Base-by-base conservation (phyloP, 1,140 invertebrate genomes). In the Ganaspis sp. region DNA sequence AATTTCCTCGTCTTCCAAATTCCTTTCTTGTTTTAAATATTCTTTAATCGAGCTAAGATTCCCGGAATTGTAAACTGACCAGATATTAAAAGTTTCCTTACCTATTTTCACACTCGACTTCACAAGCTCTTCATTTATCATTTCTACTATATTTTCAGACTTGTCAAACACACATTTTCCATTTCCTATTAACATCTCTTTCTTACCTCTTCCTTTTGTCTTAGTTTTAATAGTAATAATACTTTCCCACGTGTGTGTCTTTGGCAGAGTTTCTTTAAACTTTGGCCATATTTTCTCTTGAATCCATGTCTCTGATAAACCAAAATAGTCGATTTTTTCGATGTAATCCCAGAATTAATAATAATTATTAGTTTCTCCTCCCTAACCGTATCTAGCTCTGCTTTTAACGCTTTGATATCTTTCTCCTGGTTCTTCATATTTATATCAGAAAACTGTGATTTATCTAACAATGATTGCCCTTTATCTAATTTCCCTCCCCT, bases 21-120 rank as follows among this genome's bases (percentile, higher is more conserved):
- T 90, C 84, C 37, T 86, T 86, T 85, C 72, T 82, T 84, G 87
- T 12, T 73, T 45, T 3, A 72, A 53, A 49, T 0, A 49, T 49
- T 8, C 26, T 6, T 12, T 73, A 40, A 34, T 6, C 6, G 29
- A 34, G 2, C 6, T 34, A 4, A 58, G 8, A 34, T 34, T 34
- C 6, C 29, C 29, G 2, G 29, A 34, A 34, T 34, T 34, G 29
- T 34, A 34, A 3, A 58, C 53, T 19, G 53, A 58, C 53, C 53
- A 58, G 9, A 58, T 19, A 15, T 58, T 58, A 17, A 17, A 58
- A 6, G 4, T 58, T 23, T 23, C 29, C 2, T 34, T 58, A 58
- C 53, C 53, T 58, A 34, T 3, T 58, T 58, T 58, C 1, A 49
- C 45, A n/a, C 2, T 15, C 2, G 45, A 15, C 4, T 19, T 19